phyloP scores from a whole-genome alignment of 2,797 vertebrate genomes.

The Lagocephalus sceleratus region DNA sequence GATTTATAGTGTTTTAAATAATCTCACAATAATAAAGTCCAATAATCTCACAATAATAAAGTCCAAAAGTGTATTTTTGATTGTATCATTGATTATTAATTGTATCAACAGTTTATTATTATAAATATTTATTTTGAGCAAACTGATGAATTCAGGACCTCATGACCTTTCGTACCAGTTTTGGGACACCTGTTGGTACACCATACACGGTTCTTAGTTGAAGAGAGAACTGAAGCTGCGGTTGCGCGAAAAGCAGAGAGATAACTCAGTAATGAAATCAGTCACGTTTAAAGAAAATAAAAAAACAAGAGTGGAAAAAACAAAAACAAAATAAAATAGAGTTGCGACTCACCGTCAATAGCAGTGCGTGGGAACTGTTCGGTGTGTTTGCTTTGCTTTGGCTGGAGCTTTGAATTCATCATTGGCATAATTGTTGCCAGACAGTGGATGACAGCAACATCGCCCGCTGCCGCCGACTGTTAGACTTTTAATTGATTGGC shows the following conservation, averaged over 20 bases:
- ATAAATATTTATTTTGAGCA: neutral
- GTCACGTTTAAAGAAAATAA: neutral
- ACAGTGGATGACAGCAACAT: slow-evolving; percentile 58
- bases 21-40: too few relatives aligned
- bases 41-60: too few relatives aligned
- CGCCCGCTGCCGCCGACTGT: slow-evolving; percentile 38
- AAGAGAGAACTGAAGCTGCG: too few relatives aligned
- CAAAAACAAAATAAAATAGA: neutral
- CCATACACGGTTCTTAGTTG: neutral
- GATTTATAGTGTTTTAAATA: too few relatives aligned
- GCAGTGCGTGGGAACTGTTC: slow-evolving; percentile 51
- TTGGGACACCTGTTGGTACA: neutral
- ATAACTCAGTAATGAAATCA: neutral
- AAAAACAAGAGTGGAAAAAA: neutral
- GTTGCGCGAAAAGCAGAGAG: neutral
- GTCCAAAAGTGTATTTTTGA: too few relatives aligned
- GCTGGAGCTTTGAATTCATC: slow-evolving; percentile 60
- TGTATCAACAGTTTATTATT: too few relatives aligned
- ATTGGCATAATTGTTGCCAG: slow-evolving; percentile 71
- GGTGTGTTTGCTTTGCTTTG: slow-evolving; percentile 45
- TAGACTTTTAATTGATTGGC: slow-evolving; percentile 54
- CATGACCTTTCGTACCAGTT: neutral
- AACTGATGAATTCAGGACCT: neutral
- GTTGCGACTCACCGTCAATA: slow-evolving; percentile 3
- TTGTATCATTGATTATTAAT: too few relatives aligned